Evolutionary conservation across 2,797 vertebrate genomes (phyloP).

Genomic region (Gymnocypris eckloni): DNA sequence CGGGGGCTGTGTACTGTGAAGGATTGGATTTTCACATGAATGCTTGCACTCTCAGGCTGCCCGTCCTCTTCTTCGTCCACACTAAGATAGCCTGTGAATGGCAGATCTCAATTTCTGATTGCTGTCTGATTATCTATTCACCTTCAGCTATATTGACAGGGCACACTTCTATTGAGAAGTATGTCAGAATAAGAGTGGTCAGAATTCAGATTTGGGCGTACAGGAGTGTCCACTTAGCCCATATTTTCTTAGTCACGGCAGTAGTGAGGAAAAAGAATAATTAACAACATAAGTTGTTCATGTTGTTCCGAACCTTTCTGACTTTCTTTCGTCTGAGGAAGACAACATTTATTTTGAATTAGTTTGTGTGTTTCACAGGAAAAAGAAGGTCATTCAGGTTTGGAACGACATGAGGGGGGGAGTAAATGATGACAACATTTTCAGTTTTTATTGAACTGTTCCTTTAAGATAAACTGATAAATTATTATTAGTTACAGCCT

Average conservation of each 20-base stretch:
- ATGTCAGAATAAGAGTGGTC: conserved; percentile 12
- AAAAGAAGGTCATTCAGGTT: neutral
- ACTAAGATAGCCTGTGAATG: conserved; percentile 70
- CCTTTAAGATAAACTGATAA: neutral
- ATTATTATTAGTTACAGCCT: neutral
- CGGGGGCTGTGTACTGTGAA: conserved; percentile 83
- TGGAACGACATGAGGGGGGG: neutral
- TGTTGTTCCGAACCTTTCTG: neutral
- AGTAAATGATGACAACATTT: neutral
- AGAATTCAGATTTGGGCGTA: conserved; percentile 28
- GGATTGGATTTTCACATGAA: conserved; percentile 86
- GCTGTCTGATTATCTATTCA: conserved; percentile 56
- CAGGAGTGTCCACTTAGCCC: conserved; percentile 17
- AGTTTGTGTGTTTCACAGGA: neutral
- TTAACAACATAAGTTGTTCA: too few relatives aligned
- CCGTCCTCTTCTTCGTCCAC: conserved; percentile 55
- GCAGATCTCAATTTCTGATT: conserved; percentile 66
- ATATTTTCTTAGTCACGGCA: conserved; percentile 9
- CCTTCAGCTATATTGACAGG: conserved; percentile 51
- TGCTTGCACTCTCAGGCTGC: conserved; percentile 79
- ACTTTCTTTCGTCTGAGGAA: neutral
- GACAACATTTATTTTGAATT: neutral
- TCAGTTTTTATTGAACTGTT: neutral
- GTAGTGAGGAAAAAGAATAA: neutral
- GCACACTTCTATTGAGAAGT: conserved; percentile 47